A percentile compares a stretch with the other conserved stretches of the same genome.
Evolutionary conservation across 2,113 vertebrate species (phyloP).

Genomic region (Cebidichthys violaceus): DNA sequence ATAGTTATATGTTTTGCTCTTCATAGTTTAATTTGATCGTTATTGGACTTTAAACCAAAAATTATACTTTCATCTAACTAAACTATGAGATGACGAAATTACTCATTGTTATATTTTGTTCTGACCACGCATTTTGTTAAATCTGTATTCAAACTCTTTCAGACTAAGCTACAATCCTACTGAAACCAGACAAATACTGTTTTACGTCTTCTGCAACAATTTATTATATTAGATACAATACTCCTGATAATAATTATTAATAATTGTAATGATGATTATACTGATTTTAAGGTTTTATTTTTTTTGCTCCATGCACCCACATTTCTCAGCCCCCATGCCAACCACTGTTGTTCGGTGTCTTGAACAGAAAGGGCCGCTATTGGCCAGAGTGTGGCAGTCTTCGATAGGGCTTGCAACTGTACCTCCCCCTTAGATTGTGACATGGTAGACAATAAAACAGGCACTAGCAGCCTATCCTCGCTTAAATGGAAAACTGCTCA

Average conservation of each 20-base stretch:
- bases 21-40: background rate
- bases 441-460: conserved; percentile 50
- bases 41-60: background rate
- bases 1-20: background rate
- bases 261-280: background rate
- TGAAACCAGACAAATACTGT: background rate
- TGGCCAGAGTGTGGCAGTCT: conserved; percentile 68
- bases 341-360: conserved; percentile 21
- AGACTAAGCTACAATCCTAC: background rate
- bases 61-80: background rate
- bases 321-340: background rate
- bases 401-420: conserved; percentile 28
- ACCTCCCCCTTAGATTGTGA: conserved; percentile 48
- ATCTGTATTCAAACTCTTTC: background rate
- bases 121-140: accelerated
- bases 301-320: accelerated
- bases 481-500: background rate
- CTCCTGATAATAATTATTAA: background rate
- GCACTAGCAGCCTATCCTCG: background rate
- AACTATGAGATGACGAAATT: background rate
- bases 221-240: background rate
- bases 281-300: background rate
- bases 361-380: conserved; percentile 64
- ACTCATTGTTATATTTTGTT: background rate
- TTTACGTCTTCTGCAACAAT: too few relatives aligned